Evolutionary conservation across 2,888 invertebrate species (phyloP).

Genomic region (Lordiphosa fenestrarum): DNA sequence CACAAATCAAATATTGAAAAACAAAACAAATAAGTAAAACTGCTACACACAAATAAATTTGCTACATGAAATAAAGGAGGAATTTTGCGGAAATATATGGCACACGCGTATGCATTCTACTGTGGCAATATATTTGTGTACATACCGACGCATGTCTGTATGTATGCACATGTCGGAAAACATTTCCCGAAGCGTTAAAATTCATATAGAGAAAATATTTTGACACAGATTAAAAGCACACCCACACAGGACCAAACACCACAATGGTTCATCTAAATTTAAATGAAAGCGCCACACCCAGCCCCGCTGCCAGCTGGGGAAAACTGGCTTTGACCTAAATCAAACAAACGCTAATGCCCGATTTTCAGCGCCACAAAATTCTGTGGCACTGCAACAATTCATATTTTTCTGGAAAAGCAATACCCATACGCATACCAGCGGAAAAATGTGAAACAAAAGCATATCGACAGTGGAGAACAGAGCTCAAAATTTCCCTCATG

Average conservation of each 20-base stretch:
- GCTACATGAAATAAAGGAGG: constrained; percentile 19
- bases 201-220: constrained; percentile 51
- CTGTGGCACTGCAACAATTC: constrained; percentile 30
- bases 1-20: constrained; percentile 50
- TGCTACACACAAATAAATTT: constrained; percentile 39
- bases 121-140: constrained; percentile 22
- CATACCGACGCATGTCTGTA: not conserved
- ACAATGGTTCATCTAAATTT: constrained; percentile 64
- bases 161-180: constrained; percentile 5
- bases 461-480: constrained; percentile 3
- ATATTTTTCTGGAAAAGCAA: constrained; percentile 38
- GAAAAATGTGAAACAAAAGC: constrained; percentile 4
- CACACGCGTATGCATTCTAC: constrained; percentile 36
- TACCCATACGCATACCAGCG: constrained; percentile 2
- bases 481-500: constrained; percentile 17
- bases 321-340: constrained; percentile 59
- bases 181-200: constrained; percentile 16
- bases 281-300: constrained; percentile 42
- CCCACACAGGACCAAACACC: constrained; percentile 31
- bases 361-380: constrained; percentile 66
- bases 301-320: constrained; percentile 3
- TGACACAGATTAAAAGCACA: constrained; percentile 65
- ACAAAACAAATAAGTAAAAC: constrained; percentile 25
- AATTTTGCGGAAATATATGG: constrained; percentile 49
- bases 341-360: constrained; percentile 71